Percentiles rank a stretch among this genome's conserved stretches.
Conservation (phyloP, 2,888 invertebrate genomes). For the Catocala fraxini region DNA sequence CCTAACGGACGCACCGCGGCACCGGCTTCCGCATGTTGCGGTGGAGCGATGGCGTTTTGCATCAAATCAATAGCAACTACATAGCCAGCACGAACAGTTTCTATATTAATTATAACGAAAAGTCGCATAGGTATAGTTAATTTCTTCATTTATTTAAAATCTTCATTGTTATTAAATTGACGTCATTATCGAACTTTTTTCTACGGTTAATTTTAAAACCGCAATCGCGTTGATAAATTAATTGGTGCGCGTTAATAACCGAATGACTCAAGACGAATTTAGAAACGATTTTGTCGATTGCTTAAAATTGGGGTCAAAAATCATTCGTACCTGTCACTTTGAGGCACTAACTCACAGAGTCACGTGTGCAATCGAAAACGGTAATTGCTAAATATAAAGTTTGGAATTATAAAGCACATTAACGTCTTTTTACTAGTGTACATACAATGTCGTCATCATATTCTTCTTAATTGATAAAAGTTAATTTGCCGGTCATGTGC, state of each 20-base stretch:
- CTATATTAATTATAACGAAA: constrained; percentile 28
- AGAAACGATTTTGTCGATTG: constrained; percentile 45
- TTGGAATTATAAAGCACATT: background rate
- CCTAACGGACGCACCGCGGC: constrained; percentile 31
- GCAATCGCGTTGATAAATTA: constrained; percentile 38
- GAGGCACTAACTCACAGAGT: constrained; percentile 10
- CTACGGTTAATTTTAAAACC: constrained; percentile 31
- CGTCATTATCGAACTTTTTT: constrained; percentile 32
- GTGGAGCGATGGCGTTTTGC: constrained; percentile 31
- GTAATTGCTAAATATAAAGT: constrained; percentile 17
- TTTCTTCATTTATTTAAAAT: constrained; percentile 29
- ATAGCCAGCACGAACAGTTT: constrained; percentile 24
- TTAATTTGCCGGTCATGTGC: background rate
- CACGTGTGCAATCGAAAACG: constrained; percentile 20
- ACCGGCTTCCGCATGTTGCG: constrained; percentile 47
- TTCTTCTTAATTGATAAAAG: background rate
- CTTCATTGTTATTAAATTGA: constrained; percentile 33
- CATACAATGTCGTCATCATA: background rate
- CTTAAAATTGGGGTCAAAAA: constrained; percentile 36
- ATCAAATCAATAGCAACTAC: constrained; percentile 33
- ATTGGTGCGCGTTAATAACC: constrained; percentile 44
- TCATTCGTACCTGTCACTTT: constrained; percentile 28
- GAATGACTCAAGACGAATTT: constrained; percentile 44
- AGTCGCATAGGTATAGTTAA: background rate
- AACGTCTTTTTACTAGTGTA: background rate